A percentile compares a stretch with the other conserved stretches of the same genome.
These are phyloP conservation scores for Drosophila cognata DNA, from an alignment of 2,888 invertebrate species.

Conservation along the genomic window DNA sequence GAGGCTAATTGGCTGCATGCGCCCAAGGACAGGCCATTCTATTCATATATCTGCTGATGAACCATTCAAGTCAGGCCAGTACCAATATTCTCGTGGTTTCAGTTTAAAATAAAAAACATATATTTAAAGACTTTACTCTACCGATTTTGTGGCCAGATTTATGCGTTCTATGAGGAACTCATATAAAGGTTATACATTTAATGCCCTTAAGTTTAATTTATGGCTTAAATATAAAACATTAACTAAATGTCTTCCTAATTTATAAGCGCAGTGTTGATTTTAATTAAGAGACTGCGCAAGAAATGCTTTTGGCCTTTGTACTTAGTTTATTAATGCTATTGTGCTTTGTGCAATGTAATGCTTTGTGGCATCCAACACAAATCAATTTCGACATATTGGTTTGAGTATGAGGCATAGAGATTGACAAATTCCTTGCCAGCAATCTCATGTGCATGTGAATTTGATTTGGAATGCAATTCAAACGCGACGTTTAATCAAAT, in stretches of 20 bases:
- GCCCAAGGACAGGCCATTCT: not conserved
- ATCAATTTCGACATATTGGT: constrained; percentile 4
- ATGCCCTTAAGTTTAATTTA: not conserved
- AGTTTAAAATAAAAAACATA: not conserved
- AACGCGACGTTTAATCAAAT: constrained; percentile 6
- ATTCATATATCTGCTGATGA: constrained; percentile 15
- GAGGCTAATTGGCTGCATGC: constrained; percentile 36
- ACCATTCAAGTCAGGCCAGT: constrained; percentile 3
- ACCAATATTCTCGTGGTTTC: not conserved
- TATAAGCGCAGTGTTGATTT: not conserved
- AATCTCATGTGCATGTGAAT: not conserved
- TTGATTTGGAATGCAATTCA: constrained; percentile 32
- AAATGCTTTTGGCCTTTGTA: not conserved
- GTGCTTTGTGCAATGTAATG: not conserved
- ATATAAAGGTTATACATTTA: not conserved
- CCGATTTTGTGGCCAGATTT: not conserved
- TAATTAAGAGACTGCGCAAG: not conserved
- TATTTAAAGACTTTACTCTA: not conserved
- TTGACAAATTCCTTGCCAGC: not conserved
- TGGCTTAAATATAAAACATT: not conserved
- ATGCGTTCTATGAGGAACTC: not conserved
- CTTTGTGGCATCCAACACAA: constrained; percentile 14
- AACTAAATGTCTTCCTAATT: not conserved
- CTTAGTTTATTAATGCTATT: constrained; percentile 10
- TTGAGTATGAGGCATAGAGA: not conserved